phyloP scores from a whole-genome alignment of 2,797 vertebrate genomes.

The Taenioides sp. region DNA sequence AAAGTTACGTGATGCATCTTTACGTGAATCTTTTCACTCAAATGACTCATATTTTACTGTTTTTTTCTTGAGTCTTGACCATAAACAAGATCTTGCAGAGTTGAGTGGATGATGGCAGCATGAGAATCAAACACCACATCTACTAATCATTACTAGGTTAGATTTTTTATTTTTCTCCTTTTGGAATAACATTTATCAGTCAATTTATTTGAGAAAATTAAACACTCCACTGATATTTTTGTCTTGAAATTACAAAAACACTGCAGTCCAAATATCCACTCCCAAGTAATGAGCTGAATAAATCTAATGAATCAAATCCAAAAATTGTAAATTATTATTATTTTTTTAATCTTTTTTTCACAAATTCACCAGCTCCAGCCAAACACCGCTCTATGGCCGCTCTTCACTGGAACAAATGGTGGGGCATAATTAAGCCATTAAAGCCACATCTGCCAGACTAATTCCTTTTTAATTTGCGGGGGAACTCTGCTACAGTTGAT shows the following conservation, averaged over 20 bases:
- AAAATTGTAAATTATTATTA: constrained; percentile 26
- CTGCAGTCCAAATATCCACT: neutral
- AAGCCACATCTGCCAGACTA: constrained; percentile 77
- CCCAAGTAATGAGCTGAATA: neutral
- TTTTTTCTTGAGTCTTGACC: too few relatives aligned
- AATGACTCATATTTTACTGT: too few relatives aligned
- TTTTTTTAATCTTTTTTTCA: constrained; percentile 30
- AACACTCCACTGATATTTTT: neutral
- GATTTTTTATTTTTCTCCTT: too few relatives aligned
- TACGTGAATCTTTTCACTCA: too few relatives aligned
- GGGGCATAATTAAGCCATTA: constrained; percentile 78
- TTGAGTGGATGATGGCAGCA: too few relatives aligned
- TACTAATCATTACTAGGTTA: too few relatives aligned
- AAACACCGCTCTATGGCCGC: constrained; percentile 43
- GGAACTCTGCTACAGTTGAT: constrained; percentile 63
- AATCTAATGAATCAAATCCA: constrained; percentile 32
- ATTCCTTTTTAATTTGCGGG: constrained; percentile 79
- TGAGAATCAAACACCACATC: too few relatives aligned
- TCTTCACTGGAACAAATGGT: constrained; percentile 66
- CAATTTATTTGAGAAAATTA: neutral
- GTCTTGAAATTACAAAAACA: neutral
- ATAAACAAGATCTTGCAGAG: too few relatives aligned
- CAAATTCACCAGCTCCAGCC: constrained; percentile 42
- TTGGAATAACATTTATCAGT: neutral
- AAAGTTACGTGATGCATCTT: too few relatives aligned